Evolutionary conservation across 1,140 invertebrate genomes (phyloP).

Genomic region (Maconellicoccus hirsutus): DNA sequence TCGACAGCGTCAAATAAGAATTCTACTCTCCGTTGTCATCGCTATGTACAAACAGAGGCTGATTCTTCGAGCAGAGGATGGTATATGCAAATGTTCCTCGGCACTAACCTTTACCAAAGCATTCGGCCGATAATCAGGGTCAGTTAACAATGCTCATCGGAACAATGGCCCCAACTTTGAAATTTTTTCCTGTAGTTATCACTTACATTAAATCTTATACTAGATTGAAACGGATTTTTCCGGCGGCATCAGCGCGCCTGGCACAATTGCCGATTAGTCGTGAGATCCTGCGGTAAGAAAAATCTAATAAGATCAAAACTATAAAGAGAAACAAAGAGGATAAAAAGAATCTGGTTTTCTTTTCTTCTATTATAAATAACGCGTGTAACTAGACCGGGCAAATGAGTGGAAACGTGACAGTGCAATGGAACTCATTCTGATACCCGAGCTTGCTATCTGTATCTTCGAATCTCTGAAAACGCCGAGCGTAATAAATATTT

Average conservation of each 20-base stretch:
- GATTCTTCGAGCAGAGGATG: too few species aligned
- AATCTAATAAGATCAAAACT: conserved; percentile 19
- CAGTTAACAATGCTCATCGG: background rate
- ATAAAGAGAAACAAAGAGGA: background rate
- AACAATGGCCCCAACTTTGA: background rate
- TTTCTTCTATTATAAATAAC: conserved; percentile 22
- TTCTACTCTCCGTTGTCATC: too few species aligned
- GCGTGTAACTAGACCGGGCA: conserved; percentile 19
- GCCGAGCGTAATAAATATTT: conserved; percentile 17
- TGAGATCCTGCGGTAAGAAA: conserved; percentile 11
- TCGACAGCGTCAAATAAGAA: too few species aligned
- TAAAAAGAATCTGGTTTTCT: conserved; percentile 15
- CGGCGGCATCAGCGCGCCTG: background rate
- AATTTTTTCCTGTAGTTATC: background rate
- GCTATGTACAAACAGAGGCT: too few species aligned
- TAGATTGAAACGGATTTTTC: background rate
- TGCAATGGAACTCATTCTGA: conserved; percentile 18
- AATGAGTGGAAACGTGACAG: conserved; percentile 16
- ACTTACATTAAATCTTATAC: background rate
- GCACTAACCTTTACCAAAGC: background rate
- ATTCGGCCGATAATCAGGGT: background rate
- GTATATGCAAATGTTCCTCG: background rate
- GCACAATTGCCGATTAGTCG: conserved; percentile 12
- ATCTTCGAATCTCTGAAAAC: conserved; percentile 7
- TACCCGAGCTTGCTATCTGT: background rate